Conservation (phyloP, 2,113 vertebrate species). For the Amphiprion percula region DNA sequence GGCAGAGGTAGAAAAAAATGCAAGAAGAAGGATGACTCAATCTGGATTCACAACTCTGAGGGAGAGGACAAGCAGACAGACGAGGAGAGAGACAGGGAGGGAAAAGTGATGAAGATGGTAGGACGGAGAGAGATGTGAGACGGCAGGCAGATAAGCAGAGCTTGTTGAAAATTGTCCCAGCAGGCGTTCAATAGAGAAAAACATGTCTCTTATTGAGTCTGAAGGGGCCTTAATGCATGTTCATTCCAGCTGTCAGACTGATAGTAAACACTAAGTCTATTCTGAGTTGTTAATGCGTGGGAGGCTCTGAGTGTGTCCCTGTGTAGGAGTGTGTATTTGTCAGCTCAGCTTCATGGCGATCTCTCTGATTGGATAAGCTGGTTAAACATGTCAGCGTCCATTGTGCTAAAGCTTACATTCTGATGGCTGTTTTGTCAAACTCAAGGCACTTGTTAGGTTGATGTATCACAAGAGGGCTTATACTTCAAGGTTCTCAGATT, state of each 20-base stretch:
- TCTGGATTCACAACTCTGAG: slow-evolving; percentile 52
- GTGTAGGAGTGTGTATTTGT: slow-evolving; percentile 15
- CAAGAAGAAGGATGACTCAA: slow-evolving; percentile 26
- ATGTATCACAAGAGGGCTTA: neutral
- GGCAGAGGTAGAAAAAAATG: neutral
- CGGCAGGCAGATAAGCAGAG: slow-evolving; percentile 27
- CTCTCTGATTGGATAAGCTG: slow-evolving; percentile 26
- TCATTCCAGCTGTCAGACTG: slow-evolving; percentile 52
- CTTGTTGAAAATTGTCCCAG: slow-evolving; percentile 46
- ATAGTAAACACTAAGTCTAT: slow-evolving; percentile 48
- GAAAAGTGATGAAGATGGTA: slow-evolving; percentile 27
- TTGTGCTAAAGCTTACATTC: slow-evolving; percentile 3
- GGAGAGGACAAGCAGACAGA: slow-evolving; percentile 32
- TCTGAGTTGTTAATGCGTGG: slow-evolving; percentile 33
- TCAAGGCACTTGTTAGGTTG: neutral
- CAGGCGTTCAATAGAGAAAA: slow-evolving; percentile 38
- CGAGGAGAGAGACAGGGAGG: slow-evolving; percentile 22
- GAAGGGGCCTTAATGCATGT: slow-evolving; percentile 46
- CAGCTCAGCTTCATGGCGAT: slow-evolving; percentile 1
- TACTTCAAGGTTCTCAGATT: neutral
- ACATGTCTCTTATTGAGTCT: slow-evolving; percentile 47
- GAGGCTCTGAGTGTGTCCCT: slow-evolving; percentile 4
- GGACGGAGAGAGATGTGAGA: slow-evolving; percentile 20
- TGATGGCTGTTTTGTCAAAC: slow-evolving; percentile 7
- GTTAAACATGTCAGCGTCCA: slow-evolving; percentile 26